Conservation (phyloP, 2,797 vertebrate species). For the Sebastes cheni region DNA sequence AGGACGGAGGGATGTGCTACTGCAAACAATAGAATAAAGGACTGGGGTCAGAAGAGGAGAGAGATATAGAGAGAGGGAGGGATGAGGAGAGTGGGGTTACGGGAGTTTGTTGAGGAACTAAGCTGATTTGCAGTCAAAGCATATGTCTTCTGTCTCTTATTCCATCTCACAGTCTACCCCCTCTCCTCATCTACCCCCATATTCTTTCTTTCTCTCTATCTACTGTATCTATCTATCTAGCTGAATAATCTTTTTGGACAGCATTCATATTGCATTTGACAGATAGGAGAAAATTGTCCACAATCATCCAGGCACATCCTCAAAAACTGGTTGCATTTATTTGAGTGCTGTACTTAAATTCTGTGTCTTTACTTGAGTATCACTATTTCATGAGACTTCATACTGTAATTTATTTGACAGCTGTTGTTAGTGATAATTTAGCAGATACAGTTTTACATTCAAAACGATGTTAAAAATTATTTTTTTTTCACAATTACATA, state of each 20-base stretch:
- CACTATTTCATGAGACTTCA: background rate
- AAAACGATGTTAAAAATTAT: background rate
- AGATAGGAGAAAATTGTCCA: background rate
- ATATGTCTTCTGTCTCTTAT: slow-evolving; percentile 58
- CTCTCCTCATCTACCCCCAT: slow-evolving; percentile 13
- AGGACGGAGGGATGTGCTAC: slow-evolving; percentile 10
- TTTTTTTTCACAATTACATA: background rate
- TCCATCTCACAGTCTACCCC: slow-evolving; percentile 23
- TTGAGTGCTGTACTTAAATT: background rate
- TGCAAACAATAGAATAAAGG: slow-evolving; percentile 36
- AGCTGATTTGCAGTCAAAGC: slow-evolving; percentile 73
- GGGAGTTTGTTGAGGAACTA: slow-evolving; percentile 56
- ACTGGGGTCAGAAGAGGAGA: slow-evolving; percentile 8
- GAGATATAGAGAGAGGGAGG: background rate
- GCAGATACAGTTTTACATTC: background rate
- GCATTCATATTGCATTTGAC: background rate
- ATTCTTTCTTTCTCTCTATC: background rate
- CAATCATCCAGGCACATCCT: background rate
- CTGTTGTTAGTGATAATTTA: background rate
- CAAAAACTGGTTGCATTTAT: background rate
- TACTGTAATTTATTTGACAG: background rate
- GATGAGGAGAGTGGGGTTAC: slow-evolving; percentile 21
- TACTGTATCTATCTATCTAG: background rate
- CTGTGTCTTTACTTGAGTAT: background rate
- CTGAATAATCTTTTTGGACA: background rate